Base-by-base conservation (phyloP, 2,888 invertebrate species). In the Scaptomyza caliginosa region DNA sequence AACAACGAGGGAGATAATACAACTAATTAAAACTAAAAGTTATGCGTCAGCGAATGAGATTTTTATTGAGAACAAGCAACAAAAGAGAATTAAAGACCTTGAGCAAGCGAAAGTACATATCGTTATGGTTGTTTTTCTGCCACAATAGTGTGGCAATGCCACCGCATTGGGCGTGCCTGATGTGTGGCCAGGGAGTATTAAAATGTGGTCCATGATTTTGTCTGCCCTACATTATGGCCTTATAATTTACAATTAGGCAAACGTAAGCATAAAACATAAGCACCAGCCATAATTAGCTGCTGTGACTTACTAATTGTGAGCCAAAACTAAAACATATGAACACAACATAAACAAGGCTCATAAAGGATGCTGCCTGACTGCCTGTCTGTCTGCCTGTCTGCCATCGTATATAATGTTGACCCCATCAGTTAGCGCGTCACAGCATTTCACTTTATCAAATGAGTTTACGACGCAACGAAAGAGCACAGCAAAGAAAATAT, bases 11-110 rank as follows among this genome's bases (percentile, higher is more conserved):
- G 80, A 86, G 85, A 83, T 81, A 83, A 83, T 84, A 82, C 85
- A 82, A 82, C 85, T 83, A 83, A 83, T 83, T 83, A 83, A 83
- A 86, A 84, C 85, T 84, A 84, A 83, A 83, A 83, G 86, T 83
- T 86, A 86, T 83, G 85, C 78, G 82, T 78, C 82, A 86, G 85
- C 82, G 82, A 83, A 86, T 85, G 80, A 76, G 80, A 85, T 85
- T 85, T 85, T 81, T 82, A 81, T 81, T 83, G 86, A 68, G 79
- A 70, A 60, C 83, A 70, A 56, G 54, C 60, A 34, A 40, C 74
- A 60, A 57, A 16, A 36, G 26, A 52, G 16, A n/a, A 13, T 8
- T 28, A 45, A 45, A 17, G 28, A 45, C 28, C 17, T 45, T 34
- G 34, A 16, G 7, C 6, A 38, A 36, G 8, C 36, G 17, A 36